phyloP scores from a whole-genome alignment of 1,140 invertebrate genomes.

The Brachionus calyciflorus region DNA sequence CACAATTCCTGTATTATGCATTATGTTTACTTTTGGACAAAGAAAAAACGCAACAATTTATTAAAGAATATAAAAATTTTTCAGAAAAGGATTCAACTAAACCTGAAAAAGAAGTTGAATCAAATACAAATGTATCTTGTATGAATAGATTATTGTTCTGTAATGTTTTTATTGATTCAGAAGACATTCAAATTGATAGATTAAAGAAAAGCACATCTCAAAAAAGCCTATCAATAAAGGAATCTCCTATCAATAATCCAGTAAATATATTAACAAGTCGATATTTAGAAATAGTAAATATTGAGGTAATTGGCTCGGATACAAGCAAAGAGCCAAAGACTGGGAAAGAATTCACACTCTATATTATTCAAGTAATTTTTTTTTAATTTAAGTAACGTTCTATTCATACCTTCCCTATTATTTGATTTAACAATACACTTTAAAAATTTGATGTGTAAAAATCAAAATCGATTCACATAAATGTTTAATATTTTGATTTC shows the following conservation, averaged over 20 bases:
- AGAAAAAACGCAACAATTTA: neutral
- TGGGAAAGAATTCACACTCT: slow-evolving; percentile 36
- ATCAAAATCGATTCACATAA: no score
- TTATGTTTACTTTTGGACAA: neutral
- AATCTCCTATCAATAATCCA: neutral
- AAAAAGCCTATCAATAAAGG: no score
- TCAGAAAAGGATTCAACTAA: neutral
- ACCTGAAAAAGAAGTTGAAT: neutral
- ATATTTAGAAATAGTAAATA: slow-evolving; percentile 4
- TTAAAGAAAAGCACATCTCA: no score
- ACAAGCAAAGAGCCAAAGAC: slow-evolving; percentile 3
- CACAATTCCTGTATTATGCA: slow-evolving; percentile 13
- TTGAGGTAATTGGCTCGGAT: neutral
- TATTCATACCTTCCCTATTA: no score
- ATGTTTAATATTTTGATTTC: no score
- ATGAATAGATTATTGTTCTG: no score
- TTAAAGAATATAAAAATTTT: neutral
- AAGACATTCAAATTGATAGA: no score
- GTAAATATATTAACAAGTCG: neutral
- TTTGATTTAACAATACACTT: no score
- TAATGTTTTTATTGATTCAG: no score
- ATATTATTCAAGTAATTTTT: slow-evolving; percentile 21
- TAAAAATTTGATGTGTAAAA: no score
- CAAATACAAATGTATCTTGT: no score
- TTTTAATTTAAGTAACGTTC: neutral